Evolutionary conservation across 1,140 invertebrate species (phyloP).

Genomic region (Acromyrmex charruanus): DNA sequence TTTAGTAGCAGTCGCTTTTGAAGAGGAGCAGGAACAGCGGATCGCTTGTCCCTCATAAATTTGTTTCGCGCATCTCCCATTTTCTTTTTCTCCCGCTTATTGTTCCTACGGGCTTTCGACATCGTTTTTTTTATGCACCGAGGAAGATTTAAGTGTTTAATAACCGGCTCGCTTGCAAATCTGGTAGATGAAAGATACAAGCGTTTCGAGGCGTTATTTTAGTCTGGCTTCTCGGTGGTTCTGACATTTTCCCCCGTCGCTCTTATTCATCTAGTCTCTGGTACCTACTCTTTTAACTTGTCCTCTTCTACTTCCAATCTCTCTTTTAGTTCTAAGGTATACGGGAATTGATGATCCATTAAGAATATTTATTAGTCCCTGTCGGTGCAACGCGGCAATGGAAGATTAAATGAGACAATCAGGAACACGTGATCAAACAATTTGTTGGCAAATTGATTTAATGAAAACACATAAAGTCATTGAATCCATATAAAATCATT

Average conservation of each 20-base stretch:
- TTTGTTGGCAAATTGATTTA: background rate
- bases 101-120: conserved; percentile 28
- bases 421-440: background rate
- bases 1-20: conserved; percentile 57
- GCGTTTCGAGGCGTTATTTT: conserved; percentile 68
- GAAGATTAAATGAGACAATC: conserved; percentile 64
- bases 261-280: conserved; percentile 35
- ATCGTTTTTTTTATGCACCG: conserved; percentile 60
- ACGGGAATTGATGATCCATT: conserved; percentile 65
- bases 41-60: conserved; percentile 70
- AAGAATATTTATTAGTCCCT: conserved; percentile 73
- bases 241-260: conserved; percentile 60
- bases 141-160: conserved; percentile 83
- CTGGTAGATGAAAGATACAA: conserved; percentile 59
- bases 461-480: background rate
- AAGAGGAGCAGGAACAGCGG: conserved; percentile 19
- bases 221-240: conserved; percentile 29
- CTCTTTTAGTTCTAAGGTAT: background rate
- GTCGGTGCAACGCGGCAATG: conserved; percentile 49
- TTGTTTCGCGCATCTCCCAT: conserved; percentile 65
- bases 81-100: conserved; percentile 52
- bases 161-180: conserved; percentile 72
- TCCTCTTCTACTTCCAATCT: conserved; percentile 21
- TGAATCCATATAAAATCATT: background rate
- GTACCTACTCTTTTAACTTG: conserved; percentile 23